A percentile compares a stretch with the other conserved stretches of the same genome.
Conservation (phyloP, 2,113 vertebrate genomes). For the Muntiacus reevesi region DNA sequence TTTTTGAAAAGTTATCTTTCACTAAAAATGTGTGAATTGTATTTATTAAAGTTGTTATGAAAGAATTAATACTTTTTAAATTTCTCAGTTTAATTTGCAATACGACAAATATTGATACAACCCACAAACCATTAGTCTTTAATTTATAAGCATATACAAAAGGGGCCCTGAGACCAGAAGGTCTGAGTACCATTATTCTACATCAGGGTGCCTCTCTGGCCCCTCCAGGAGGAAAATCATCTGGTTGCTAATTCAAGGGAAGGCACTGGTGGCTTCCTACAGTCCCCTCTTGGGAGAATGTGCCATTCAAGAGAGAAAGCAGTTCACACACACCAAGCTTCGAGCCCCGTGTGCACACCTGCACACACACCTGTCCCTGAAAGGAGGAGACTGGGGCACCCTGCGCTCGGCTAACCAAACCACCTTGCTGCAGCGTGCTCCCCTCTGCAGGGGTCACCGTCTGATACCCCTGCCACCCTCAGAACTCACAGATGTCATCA, state of each 20-base stretch:
- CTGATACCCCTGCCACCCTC: background rate
- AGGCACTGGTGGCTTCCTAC: background rate
- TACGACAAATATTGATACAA: background rate
- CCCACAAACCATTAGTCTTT: background rate
- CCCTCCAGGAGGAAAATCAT: background rate
- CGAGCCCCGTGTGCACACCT: rapidly evolving
- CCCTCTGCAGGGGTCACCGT: background rate
- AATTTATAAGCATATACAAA: background rate
- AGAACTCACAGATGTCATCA: background rate
- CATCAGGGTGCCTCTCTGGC: background rate
- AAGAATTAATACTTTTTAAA: background rate
- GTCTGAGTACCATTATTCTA: background rate
- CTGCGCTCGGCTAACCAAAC: background rate
- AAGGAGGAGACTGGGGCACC: background rate
- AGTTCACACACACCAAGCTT: background rate
- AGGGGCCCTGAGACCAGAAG: background rate
- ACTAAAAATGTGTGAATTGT: background rate
- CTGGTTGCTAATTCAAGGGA: background rate
- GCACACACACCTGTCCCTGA: rapidly evolving
- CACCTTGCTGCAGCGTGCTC: background rate
- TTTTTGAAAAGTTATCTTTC: background rate
- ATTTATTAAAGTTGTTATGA: background rate
- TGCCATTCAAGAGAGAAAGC: background rate
- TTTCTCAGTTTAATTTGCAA: background rate
- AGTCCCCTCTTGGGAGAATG: background rate